Base-by-base conservation (phyloP, 1,140 invertebrate species). In the Phthorimaea operculella region DNA sequence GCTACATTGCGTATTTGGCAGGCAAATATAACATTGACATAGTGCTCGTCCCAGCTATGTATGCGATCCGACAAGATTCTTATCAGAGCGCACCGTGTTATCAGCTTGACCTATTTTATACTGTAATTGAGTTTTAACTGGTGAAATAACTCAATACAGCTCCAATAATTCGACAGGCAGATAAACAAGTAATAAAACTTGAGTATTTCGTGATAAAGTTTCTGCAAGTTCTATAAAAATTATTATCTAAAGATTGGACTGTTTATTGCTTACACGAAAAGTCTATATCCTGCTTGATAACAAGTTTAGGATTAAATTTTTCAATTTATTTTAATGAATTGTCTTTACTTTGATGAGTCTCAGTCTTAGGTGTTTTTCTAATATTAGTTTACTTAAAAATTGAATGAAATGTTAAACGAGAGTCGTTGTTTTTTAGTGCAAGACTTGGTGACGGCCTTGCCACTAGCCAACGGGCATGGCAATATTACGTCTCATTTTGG, bases 371-470 rank as follows among this genome's bases (percentile, higher is more conserved):
- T 48, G 59, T 64, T n/a, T 28, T 28, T 2, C 2, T 28, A 28
- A 28, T 57, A 55, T 66, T 66, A 65, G 53, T 55, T 66, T 51
- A 45, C 52, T 65, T 70, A 49, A 65, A 69, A 66, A 72, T 64
- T 66, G 21, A 4, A 76, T 81, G 70, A 70, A 73, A 83, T 85
- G 77, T 83, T 85, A 82, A 85, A 83, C 68, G 71, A 70, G 64
- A 81, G 76, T 84, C 70, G 76, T 85, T 83, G 71, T 85, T 85
- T 85, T 84, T 82, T 86, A 84, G 84, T 85, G 83, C 80, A 86
- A 84, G 84, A 86, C 74, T 79, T 86, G 84, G 84, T 86, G 84
- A 86, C 84, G 68, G 84, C 84, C 68, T 86, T 86, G 81, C 83
- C 83, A 64, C 74, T 84, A 79, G 84, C 83, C 70, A 86, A 86